Percentiles rank a stretch among this genome's conserved stretches.
Conservation (phyloP, 2,888 invertebrate genomes). For the Scaptomyza flava region DNA sequence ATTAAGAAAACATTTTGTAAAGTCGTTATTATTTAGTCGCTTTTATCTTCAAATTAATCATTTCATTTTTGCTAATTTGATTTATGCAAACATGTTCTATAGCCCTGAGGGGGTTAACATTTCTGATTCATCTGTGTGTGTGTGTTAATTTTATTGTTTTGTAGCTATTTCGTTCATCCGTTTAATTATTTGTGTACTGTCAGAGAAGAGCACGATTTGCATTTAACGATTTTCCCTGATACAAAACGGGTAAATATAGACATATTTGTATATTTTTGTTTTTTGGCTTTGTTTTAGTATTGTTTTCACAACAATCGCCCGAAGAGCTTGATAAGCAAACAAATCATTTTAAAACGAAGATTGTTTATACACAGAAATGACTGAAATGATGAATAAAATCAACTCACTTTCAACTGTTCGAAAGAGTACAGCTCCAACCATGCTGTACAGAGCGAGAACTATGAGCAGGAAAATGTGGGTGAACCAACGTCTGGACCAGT, state of each 20-base stretch:
- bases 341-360: constrained; percentile 38
- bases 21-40: constrained; percentile 7
- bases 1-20: no score
- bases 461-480: constrained; percentile 94
- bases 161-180: constrained; percentile 24
- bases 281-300: constrained; percentile 32
- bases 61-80: constrained; percentile 41
- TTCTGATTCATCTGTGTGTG: constrained; percentile 40
- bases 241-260: constrained; percentile 2
- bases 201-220: constrained; percentile 38
- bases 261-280: constrained; percentile 50
- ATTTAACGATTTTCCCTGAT: constrained; percentile 29
- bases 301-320: constrained; percentile 53
- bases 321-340: constrained; percentile 66
- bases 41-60: constrained; percentile 47
- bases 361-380: constrained; percentile 26
- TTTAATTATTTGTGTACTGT: constrained; percentile 35
- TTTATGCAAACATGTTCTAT: constrained; percentile 24
- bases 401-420: constrained; percentile 90
- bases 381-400: neutral
- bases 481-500: constrained; percentile 93
- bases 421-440: constrained; percentile 93
- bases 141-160: constrained; percentile 20
- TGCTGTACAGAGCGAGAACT: constrained; percentile 91
- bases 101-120: constrained; percentile 4